Conservation (phyloP, 2,113 vertebrate species). For the Aix galericulata region DNA sequence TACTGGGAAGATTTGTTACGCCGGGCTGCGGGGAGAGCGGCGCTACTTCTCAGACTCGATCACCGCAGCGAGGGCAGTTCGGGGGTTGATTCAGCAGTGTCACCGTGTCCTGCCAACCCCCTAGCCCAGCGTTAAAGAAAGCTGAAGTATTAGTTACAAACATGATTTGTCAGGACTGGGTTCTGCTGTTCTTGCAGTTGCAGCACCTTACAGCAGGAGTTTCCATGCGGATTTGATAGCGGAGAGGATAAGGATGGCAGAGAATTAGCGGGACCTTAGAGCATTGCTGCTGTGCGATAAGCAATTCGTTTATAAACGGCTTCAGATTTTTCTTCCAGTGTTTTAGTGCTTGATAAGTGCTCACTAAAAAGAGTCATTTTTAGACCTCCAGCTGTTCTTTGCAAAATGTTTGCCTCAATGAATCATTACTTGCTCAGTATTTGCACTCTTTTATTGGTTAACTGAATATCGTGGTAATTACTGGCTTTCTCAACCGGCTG, state of each 20-base stretch:
- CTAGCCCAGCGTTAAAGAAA: not conserved
- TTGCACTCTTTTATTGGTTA: slow-evolving; percentile 8
- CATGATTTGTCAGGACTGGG: slow-evolving; percentile 11
- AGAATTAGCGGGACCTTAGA: not conserved
- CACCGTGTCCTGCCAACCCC: not conserved
- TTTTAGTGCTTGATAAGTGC: slow-evolving; percentile 12
- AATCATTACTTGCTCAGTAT: slow-evolving; percentile 25
- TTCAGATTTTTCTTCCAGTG: slow-evolving; percentile 32
- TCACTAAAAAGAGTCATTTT: slow-evolving; percentile 38
- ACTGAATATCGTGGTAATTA: slow-evolving; percentile 7
- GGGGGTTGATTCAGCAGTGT: not conserved
- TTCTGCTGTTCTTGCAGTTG: not conserved
- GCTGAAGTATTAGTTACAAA: slow-evolving; percentile 46
- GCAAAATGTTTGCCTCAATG: slow-evolving; percentile 37
- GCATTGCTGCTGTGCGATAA: not conserved
- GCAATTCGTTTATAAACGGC: slow-evolving; percentile 2
- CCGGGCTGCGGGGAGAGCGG: not conserved
- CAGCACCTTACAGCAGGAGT: not conserved
- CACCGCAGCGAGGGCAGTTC: not conserved
- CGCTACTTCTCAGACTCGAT: not conserved
- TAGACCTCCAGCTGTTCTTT: slow-evolving; percentile 28
- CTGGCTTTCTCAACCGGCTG: not conserved
- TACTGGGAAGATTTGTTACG: not conserved
- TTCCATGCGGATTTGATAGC: not conserved
- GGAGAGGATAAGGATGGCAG: not conserved